These are phyloP conservation scores for Pluvianellus socialis DNA, from an alignment of 2,113 vertebrate genomes.

Conservation along the genomic window DNA sequence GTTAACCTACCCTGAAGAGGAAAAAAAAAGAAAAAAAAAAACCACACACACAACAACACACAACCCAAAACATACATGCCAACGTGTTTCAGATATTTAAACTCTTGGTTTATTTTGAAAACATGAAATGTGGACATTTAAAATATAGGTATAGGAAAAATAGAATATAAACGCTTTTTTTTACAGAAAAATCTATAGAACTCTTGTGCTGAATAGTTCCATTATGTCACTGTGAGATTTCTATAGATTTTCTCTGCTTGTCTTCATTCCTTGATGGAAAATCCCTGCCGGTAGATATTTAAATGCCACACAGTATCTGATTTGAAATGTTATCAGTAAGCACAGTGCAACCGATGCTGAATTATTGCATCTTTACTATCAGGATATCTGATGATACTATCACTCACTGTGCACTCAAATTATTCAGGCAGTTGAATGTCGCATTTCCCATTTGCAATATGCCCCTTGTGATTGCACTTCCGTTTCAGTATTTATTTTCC, in stretches of 20 bases:
- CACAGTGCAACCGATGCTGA: background rate
- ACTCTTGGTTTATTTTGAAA: background rate
- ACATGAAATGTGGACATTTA: background rate
- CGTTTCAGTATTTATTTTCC: background rate
- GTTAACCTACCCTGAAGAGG: no score
- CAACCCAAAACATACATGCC: no score
- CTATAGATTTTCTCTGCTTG: slow-evolving; percentile 8
- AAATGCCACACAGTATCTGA: background rate
- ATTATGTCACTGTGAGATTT: background rate
- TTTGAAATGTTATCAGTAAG: slow-evolving; percentile 11
- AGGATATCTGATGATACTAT: background rate
- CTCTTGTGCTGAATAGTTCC: background rate
- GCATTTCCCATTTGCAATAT: background rate
- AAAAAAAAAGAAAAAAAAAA: no score
- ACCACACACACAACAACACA: no score
- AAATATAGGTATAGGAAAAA: background rate
- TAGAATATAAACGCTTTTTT: background rate
- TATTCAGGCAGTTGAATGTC: background rate
- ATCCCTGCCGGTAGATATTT: background rate
- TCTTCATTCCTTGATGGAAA: slow-evolving; percentile 20
- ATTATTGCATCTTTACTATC: background rate
- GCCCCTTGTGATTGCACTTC: background rate
- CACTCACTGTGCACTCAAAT: background rate
- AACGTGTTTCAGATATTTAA: background rate
- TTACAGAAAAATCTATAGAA: background rate